These are phyloP conservation scores for Syngnathoides biaculeatus DNA, from an alignment of 2,113 vertebrate species.

Conservation along the genomic window DNA sequence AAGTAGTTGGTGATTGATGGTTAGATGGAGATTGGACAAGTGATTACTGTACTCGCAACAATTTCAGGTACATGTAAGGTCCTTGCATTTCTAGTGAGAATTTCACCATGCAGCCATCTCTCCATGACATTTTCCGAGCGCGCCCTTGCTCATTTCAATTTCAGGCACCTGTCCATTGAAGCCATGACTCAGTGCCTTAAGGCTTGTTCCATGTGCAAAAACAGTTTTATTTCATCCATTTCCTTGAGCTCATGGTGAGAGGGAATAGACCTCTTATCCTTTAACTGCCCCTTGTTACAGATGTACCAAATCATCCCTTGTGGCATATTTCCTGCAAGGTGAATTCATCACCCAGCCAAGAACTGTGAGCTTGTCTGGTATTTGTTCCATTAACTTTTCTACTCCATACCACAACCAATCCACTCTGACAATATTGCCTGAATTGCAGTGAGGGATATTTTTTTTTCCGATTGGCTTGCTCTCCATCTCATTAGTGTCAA, in stretches of 20 bases:
- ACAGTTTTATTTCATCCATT: slow-evolving; percentile 17
- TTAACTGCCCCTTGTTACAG: slow-evolving; percentile 11
- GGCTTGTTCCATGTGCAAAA: slow-evolving; percentile 19
- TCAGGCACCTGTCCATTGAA: slow-evolving; percentile 8
- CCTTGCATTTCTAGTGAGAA: neutral
- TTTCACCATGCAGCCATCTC: neutral
- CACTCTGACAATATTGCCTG: slow-evolving; percentile 29
- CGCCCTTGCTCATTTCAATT: slow-evolving; percentile 4
- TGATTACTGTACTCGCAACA: neutral
- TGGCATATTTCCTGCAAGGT: slow-evolving; percentile 17
- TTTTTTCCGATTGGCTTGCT: slow-evolving; percentile 24
- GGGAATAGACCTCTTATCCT: slow-evolving; percentile 20
- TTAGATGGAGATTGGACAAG: neutral
- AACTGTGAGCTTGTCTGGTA: slow-evolving; percentile 19
- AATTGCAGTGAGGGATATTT: slow-evolving; percentile 28
- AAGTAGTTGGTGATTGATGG: neutral
- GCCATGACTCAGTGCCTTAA: slow-evolving; percentile 26
- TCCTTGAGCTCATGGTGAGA: slow-evolving; percentile 5
- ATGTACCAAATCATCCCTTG: slow-evolving; percentile 16
- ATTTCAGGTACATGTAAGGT: neutral
- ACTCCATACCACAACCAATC: slow-evolving; percentile 20
- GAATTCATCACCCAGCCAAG: slow-evolving; percentile 7
- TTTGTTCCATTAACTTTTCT: slow-evolving; percentile 20
- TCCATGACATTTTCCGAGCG: slow-evolving; percentile 1
- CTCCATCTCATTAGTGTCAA: slow-evolving; percentile 66